Conservation (phyloP, 2,888 invertebrate species). For the Tortrix viridana region DNA sequence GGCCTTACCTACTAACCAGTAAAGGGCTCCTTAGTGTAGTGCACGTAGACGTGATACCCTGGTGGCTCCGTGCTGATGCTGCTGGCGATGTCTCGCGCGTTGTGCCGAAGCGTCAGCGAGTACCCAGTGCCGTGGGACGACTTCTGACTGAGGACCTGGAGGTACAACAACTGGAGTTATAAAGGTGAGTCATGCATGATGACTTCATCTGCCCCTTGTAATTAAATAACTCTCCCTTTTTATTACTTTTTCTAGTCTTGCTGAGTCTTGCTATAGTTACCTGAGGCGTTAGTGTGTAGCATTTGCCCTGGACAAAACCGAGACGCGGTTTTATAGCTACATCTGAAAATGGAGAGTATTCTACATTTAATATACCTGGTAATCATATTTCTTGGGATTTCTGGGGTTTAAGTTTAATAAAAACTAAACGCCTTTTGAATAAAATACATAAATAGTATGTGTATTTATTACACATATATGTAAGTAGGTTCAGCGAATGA, state of each 20-base stretch:
- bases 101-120: conserved; percentile 84
- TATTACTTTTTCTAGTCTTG: too few relatives aligned
- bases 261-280: too few relatives aligned
- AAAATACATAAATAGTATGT: too few relatives aligned
- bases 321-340: conserved; percentile 73
- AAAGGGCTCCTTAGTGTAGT: conserved; percentile 84
- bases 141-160: conserved; percentile 57
- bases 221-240: too few relatives aligned
- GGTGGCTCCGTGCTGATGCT: conserved; percentile 62
- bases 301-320: conserved; percentile 84
- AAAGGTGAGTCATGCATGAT: too few relatives aligned
- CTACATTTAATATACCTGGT: background rate
- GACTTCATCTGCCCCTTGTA: too few relatives aligned
- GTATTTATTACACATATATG: too few relatives aligned
- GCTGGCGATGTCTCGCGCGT: conserved; percentile 58
- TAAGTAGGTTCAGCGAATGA: too few relatives aligned
- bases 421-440: too few relatives aligned
- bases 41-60: conserved; percentile 86
- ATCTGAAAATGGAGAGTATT: conserved; percentile 60
- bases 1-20: conserved; percentile 69
- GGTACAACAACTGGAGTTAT: background rate
- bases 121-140: conserved; percentile 81
- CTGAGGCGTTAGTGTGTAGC: conserved; percentile 83
- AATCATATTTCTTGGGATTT: too few relatives aligned
- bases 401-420: too few relatives aligned